Evolutionary conservation across 2,888 invertebrate species (phyloP).

Genomic region (Alloscopus bannaensis): DNA sequence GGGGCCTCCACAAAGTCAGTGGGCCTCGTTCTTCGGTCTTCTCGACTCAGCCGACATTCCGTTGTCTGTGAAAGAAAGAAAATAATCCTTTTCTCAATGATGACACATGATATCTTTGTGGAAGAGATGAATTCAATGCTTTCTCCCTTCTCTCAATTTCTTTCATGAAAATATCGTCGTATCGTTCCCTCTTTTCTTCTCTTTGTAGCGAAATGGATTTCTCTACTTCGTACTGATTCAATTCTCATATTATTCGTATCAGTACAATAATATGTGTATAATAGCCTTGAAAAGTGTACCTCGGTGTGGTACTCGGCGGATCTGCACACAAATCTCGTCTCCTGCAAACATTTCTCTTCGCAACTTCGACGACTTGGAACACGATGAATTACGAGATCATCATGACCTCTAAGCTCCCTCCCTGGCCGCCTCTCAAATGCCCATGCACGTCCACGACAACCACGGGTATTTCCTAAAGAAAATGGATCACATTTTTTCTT

Average conservation of each 20-base stretch:
- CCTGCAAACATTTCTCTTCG: conserved; percentile 77
- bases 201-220: too few relatives aligned
- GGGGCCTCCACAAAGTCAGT: conserved; percentile 75
- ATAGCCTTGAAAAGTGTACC: conserved; percentile 65
- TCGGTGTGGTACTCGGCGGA: conserved; percentile 78
- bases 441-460: conserved; percentile 76
- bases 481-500: conserved; percentile 6
- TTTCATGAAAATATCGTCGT: too few relatives aligned
- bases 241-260: conserved; percentile 9
- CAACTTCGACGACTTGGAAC: conserved; percentile 78
- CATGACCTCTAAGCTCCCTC: conserved; percentile 76
- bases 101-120: too few relatives aligned
- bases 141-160: too few relatives aligned
- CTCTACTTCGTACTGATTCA: too few relatives aligned
- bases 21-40: conserved; percentile 77
- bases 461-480: conserved; percentile 69
- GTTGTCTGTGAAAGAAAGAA: conserved; percentile 73
- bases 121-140: too few relatives aligned
- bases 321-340: conserved; percentile 75
- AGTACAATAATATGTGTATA: conserved; percentile 4
- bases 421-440: conserved; percentile 78
- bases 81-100: too few relatives aligned
- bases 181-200: too few relatives aligned
- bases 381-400: conserved; percentile 76
- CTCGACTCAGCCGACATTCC: conserved; percentile 77